Conservation (phyloP, 2,113 vertebrate genomes). For the Peucedramus taeniatus region DNA sequence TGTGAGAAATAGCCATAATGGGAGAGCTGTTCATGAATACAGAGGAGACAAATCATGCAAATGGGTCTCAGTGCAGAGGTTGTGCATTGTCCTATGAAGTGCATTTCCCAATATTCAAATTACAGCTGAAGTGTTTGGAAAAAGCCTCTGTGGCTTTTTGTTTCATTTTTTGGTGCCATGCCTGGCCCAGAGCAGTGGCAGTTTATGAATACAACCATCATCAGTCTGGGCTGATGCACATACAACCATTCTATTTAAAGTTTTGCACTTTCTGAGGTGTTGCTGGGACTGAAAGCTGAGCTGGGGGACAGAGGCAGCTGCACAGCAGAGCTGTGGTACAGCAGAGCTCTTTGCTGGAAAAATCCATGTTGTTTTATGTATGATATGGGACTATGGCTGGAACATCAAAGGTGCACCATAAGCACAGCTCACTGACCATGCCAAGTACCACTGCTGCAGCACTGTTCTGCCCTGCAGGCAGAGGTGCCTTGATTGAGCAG, state of each 20-base stretch:
- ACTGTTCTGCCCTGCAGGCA: background rate
- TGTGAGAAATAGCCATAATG: background rate
- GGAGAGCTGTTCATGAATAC: background rate
- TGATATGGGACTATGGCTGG: background rate
- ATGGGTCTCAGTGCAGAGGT: background rate
- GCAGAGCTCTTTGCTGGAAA: background rate
- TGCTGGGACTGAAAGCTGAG: background rate
- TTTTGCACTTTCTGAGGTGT: background rate
- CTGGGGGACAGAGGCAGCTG: background rate
- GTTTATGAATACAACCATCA: background rate
- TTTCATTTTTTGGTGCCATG: background rate
- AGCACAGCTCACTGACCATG: background rate
- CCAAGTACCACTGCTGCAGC: background rate
- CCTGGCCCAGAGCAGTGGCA: background rate
- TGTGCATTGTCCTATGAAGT: accelerated
- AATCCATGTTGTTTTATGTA: background rate
- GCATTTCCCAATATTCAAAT: background rate
- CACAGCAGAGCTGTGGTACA: background rate
- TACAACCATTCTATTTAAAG: background rate
- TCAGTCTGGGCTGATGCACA: background rate
- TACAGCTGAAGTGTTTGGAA: background rate
- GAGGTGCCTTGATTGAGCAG: background rate
- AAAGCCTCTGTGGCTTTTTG: background rate
- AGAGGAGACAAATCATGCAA: background rate
- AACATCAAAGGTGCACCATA: background rate